A percentile compares a stretch with the other conserved stretches of the same genome.
Conservation (phyloP, 2,113 vertebrate genomes). For the Sus scrofa region T2T-Sscrofa CM000820.6:4535001-4535500, state of each 20-base stretch:
- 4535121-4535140: not conserved
- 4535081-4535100: not conserved
- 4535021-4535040: not conserved
- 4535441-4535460: conserved; percentile 19
- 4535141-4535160: not conserved
- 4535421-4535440: not conserved
- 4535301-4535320: not conserved
- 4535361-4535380: not conserved
- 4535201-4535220: not conserved
- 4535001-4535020: too few relatives aligned
- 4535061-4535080: not conserved
- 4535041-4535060: not conserved
- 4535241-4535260: not conserved
- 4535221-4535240: not conserved
- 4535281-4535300: not conserved
- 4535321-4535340: conserved; percentile 48
- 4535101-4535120: not conserved
- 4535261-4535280: not conserved
- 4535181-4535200: not conserved
- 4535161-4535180: not conserved
- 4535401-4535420: not conserved
- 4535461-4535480: not conserved
- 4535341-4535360: not conserved
- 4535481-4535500: not conserved
- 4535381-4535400: not conserved